Evolutionary conservation across 1,140 invertebrate genomes (phyloP), one percentile per base, ranked within the genome.

Genomic region (Heliconius hewitsoni): DNA sequence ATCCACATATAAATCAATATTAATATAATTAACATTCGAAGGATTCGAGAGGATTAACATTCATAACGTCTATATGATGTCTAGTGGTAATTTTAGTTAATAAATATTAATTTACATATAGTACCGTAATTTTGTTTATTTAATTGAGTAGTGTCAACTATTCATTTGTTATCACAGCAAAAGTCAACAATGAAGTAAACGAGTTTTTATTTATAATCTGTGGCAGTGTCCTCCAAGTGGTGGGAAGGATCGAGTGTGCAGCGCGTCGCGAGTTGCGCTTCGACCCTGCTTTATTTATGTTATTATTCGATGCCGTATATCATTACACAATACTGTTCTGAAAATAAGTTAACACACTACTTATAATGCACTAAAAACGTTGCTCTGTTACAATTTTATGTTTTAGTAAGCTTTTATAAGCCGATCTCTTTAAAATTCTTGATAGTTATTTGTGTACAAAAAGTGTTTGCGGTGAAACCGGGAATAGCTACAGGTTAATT

Each of bases 281-380:
- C 71, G 42, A 66, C 6, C 27, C 70, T 78, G 71, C 50, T 78
- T 78, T 78, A 78, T 78, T 78, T 78, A 78, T 78, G 76, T 78
- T 78, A 72, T 78, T 78, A 71, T 71, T 50, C 70, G 72, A 42
- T 73, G 71, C 71, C 71, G 76, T 57, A 77, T 6, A 78, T 73
- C 71, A 57, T 73, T 55, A 52, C 50, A 73, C 23, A 8, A 57
- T 23, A 57, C n/a, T 57, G 3, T 8, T 57, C n/a, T 57, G 2
- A 66, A 57, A 27, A 66, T 13, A 13, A 13, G 60, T 66, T 11
- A 66, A 66, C 60, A 1, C 23, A 27, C 23, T 23, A 9, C 27
- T 66, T 27, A 66, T 27, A 66, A 27, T 30, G 16, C 23, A 16
- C 19, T 16, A n/a, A 8, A 66, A 66, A 66, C 60, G 13, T 66